Conservation (phyloP, 2,888 invertebrate species). For the Galerucella calmariensis region DNA sequence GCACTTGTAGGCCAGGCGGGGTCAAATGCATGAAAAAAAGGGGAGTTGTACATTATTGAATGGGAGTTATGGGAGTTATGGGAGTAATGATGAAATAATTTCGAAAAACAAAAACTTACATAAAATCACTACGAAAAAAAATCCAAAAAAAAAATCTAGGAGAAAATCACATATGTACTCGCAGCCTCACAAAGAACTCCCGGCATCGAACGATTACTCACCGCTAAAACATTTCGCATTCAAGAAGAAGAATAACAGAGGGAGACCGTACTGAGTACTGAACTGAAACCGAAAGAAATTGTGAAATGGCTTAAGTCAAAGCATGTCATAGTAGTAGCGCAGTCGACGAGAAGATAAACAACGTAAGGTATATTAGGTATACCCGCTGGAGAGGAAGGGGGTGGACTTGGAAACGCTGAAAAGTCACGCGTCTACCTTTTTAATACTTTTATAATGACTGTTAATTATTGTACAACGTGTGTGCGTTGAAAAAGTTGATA, state of each 20-base stretch:
- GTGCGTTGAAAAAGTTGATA: no score
- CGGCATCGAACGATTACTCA: constrained; percentile 10
- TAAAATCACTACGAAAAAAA: no score
- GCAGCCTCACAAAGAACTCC: constrained; percentile 13
- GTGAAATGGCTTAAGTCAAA: constrained; percentile 13
- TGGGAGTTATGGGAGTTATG: no score
- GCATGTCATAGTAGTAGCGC: background rate
- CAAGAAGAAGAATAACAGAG: background rate
- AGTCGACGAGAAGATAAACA: background rate
- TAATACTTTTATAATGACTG: background rate
- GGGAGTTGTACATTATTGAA: no score
- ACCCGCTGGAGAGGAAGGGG: constrained; percentile 16
- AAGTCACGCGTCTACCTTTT: constrained; percentile 33
- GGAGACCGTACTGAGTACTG: background rate
- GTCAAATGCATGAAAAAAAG: background rate
- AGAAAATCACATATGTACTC: background rate
- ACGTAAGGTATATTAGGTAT: constrained; percentile 7
- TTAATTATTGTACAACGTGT: background rate
- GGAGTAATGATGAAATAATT: no score
- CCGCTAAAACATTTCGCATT: constrained; percentile 21
- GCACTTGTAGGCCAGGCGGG: constrained; percentile 3
- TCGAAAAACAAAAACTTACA: no score
- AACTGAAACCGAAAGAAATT: constrained; percentile 17
- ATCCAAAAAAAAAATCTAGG: background rate
- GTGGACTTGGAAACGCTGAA: constrained; percentile 19